Evolutionary conservation across 2,113 vertebrate genomes (phyloP).

Genomic region (Embiotoca jacksoni): DNA sequence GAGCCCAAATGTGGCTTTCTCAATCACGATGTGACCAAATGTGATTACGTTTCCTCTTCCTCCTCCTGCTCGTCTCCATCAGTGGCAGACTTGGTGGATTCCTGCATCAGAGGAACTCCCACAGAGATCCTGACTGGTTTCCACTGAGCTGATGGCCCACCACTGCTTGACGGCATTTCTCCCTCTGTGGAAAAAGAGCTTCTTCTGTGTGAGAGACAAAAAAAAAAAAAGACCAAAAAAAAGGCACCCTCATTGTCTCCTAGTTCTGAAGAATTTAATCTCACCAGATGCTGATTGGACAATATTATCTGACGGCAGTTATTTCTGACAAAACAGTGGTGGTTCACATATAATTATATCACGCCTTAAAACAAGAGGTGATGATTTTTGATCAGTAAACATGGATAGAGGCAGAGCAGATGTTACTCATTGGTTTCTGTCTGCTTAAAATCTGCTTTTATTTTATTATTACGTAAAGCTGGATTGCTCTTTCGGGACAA

Average conservation of each 20-base stretch:
- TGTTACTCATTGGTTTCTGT: too few species aligned
- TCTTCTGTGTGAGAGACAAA: background rate
- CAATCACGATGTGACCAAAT: constrained; percentile 34
- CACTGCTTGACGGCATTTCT: constrained; percentile 6
- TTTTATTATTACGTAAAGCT: too few species aligned
- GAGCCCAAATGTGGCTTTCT: constrained; percentile 48
- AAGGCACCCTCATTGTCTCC: background rate
- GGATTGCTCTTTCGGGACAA: too few species aligned
- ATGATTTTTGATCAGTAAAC: too few species aligned
- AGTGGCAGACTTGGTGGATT: background rate
- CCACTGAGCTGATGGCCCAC: constrained; percentile 30
- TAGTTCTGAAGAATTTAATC: constrained; percentile 9
- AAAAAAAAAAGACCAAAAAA: background rate
- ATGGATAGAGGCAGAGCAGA: too few species aligned
- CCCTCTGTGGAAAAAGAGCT: constrained; percentile 1
- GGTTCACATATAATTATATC: background rate
- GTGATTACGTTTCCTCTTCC: constrained; percentile 41
- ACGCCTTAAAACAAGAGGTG: background rate
- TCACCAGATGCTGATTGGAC: background rate
- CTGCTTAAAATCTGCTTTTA: too few species aligned
- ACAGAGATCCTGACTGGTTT: constrained; percentile 25
- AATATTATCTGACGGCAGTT: background rate
- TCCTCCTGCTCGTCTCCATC: background rate
- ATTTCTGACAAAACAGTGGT: background rate
- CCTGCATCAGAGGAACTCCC: constrained; percentile 41